Evolutionary conservation across 2,797 vertebrate species (phyloP), one percentile per base, ranked within the genome.

Genomic region (Otus scops): DNA sequence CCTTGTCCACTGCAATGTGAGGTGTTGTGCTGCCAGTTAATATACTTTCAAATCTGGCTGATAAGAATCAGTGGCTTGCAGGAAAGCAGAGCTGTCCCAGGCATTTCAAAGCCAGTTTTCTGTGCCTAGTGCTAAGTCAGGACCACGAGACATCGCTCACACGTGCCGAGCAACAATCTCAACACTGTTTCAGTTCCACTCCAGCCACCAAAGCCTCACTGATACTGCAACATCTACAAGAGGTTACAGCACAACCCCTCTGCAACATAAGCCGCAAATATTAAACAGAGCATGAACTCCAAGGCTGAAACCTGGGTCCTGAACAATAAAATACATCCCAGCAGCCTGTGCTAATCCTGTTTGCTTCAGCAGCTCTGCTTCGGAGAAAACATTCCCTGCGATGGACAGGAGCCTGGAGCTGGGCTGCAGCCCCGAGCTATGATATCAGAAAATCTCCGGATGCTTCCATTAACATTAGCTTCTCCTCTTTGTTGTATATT

Each of bases 71-170:
- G 22, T 0, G 26, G 7, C 28, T 18, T 17, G 28, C n/a, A 26
- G 67, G 51, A 32, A 9, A 5, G 22, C 81, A 47, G 53, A 47
- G 47, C 53, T 48, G 53, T 47, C 47, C 34, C 41, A 26, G 54
- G 30, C 8, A 0, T 39, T 39, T 20, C 53, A 39, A 22, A 79
- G 53, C 12, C 43, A 10, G 9, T 43, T 59, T 53, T 71, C 57
- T 9, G 36, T 8, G 9, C 9, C 34, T 11, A 4, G 32, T 14
- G 71, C 71, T 36, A 19, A 12, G 9, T 7, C 38, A 30, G 73
- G n/a, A 34, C 39, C 7, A 8, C 0, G 4, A 32, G 30, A 8
- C 6, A 0, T 8, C 1, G 26, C 27, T 47, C n/a, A 28, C 74
- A 13, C 7, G 3, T 4, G 63, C 32, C 22, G 5, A 57, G n/a